These are phyloP conservation scores for Pollenia griseotomentosa DNA, from an alignment of 2,888 invertebrate species.

Conservation along the genomic window DNA sequence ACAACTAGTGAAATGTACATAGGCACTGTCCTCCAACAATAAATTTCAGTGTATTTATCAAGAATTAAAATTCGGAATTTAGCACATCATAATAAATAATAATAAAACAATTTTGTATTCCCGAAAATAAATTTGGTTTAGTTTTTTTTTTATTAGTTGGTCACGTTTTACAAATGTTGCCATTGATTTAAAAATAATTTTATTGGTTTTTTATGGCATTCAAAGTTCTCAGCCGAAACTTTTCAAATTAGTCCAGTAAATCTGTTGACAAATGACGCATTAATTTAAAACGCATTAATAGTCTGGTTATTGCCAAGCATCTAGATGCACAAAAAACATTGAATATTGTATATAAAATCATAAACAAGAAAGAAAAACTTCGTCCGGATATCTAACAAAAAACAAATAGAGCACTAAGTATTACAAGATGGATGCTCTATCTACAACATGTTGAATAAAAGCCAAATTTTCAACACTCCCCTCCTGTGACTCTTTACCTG, in stretches of 20 bases:
- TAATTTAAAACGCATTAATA: slow-evolving; percentile 68
- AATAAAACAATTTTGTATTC: too few species aligned
- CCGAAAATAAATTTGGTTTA: too few species aligned
- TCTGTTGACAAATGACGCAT: slow-evolving; percentile 73
- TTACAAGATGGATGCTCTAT: slow-evolving; percentile 46
- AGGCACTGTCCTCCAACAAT: too few species aligned
- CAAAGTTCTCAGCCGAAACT: slow-evolving; percentile 46
- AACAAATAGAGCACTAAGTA: slow-evolving; percentile 63
- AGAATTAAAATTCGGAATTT: too few species aligned
- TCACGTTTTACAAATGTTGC: slow-evolving; percentile 19
- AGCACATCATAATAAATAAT: too few species aligned
- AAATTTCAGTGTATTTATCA: too few species aligned
- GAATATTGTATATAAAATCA: slow-evolving; percentile 43
- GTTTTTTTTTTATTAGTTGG: background rate
- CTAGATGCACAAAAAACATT: slow-evolving; percentile 29
- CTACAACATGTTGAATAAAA: slow-evolving; percentile 63
- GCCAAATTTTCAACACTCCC: slow-evolving; percentile 55
- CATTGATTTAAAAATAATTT: slow-evolving; percentile 35
- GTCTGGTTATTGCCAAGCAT: slow-evolving; percentile 60
- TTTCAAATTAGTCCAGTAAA: slow-evolving; percentile 67
- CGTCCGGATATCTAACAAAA: slow-evolving; percentile 46
- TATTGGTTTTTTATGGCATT: slow-evolving; percentile 58
- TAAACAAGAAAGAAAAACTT: slow-evolving; percentile 54
- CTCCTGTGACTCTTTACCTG: background rate
- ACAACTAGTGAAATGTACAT: too few species aligned